Evolutionary conservation across 2,888 invertebrate species (phyloP), one percentile per base, ranked within the genome.

Genomic region (Labia minor): DNA sequence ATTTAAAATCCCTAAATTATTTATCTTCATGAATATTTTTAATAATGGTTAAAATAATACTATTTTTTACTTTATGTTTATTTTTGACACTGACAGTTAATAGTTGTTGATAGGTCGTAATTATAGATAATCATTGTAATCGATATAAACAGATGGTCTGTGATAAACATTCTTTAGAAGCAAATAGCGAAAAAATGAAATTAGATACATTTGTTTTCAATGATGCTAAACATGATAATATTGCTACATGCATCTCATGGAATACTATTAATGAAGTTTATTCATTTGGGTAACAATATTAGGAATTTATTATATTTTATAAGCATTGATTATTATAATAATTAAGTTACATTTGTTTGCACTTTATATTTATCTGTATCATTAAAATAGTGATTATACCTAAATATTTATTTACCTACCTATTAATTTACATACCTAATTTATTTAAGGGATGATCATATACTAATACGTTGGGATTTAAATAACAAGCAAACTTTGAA

Each of bases 171-270:
- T n/a, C n/a, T n/a, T n/a, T n/a, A n/a, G n/a, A n/a, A n/a, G n/a
- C n/a, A n/a, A n/a, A n/a, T n/a, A n/a, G n/a, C n/a, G n/a, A 3
- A 66, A 66, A 8, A 73, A 94, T 94, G 93, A 86, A 89, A 77
- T 82, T 94, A 71, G 92, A 93, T 83, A 86, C 89, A 71, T 86
- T 87, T 61, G 78, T 88, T 69, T 86, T 87, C 72, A 88, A 88
- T 74, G 89, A 87, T 73, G 85, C 87, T 19, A 86, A 88, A 67
- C 88, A 91, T 77, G 80, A 80, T 69, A 89, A 89, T 72, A 84
- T 90, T n/a, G 88, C 93, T 11, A 89, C 91, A 69, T 94, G 95
- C 77, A 88, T 95, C 14, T 90, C 90, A 71, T 98, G 97, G 97
- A 90, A 89, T 76, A 91, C 88, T 72, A 87, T 92, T 21, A 96